A percentile compares a stretch with the other conserved stretches of the same genome.
phyloP scores from a whole-genome alignment of 1,140 invertebrate genomes.

The Rhagoletis pomonella region DNA sequence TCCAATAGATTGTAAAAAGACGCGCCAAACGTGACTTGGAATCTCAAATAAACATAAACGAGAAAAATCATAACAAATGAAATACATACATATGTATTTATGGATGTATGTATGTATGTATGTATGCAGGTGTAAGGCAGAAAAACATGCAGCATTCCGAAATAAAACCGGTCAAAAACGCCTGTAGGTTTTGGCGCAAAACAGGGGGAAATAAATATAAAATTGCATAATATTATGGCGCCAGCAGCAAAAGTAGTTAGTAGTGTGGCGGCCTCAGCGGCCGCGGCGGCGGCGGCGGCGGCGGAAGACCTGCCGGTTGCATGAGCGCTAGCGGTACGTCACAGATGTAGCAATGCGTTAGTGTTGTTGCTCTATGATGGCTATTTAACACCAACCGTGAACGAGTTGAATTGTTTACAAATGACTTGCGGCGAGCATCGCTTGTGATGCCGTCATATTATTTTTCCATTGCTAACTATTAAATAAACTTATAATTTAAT shows the following conservation, averaged over 20 bases:
- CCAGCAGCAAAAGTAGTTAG: neutral
- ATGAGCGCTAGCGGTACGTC: neutral
- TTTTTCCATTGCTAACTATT: neutral
- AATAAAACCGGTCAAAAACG: neutral
- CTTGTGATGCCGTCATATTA: neutral
- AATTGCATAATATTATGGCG: constrained; percentile 26
- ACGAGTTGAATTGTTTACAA: neutral
- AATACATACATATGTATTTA: neutral
- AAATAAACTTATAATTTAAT: constrained; percentile 3
- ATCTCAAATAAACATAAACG: neutral
- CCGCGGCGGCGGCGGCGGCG: neutral
- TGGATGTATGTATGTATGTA: too few relatives aligned
- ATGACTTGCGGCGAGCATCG: neutral
- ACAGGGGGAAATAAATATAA: neutral
- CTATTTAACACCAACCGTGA: neutral
- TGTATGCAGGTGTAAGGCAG: too few relatives aligned
- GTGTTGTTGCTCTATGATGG: neutral
- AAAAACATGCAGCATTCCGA: neutral
- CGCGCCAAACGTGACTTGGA: constrained; percentile 35
- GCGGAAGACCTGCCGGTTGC: constrained; percentile 4
- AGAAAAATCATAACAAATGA: neutral
- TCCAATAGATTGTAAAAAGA: constrained; percentile 5
- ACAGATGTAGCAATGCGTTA: neutral
- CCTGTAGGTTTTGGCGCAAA: too few relatives aligned
- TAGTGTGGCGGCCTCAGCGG: too few relatives aligned